phyloP scores from a whole-genome alignment of 1,140 invertebrate species.

The Aradophagus sp. region DNA sequence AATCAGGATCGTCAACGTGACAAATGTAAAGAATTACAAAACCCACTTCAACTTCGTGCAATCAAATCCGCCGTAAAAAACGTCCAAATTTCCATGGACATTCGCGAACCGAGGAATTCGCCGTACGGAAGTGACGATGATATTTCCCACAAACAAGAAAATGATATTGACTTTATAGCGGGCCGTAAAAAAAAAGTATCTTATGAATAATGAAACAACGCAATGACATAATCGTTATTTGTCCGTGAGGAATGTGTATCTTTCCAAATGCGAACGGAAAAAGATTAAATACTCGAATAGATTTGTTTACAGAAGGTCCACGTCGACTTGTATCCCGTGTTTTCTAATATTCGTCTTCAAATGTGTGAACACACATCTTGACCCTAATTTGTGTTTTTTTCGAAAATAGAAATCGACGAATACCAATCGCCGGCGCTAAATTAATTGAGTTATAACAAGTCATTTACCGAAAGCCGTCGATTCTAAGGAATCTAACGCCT shows the following conservation, averaged over 20 bases:
- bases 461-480: slow-evolving; percentile 9
- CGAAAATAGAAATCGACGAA: slow-evolving; percentile 44
- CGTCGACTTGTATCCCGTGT: slow-evolving; percentile 5
- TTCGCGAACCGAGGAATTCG: too few species aligned
- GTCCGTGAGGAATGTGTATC: slow-evolving; percentile 10
- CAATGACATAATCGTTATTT: slow-evolving; percentile 16
- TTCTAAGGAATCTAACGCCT: slow-evolving; percentile 14
- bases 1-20: too few species aligned
- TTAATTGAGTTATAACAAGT: slow-evolving; percentile 50
- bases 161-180: too few species aligned
- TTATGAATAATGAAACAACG: slow-evolving; percentile 8
- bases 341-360: slow-evolving; percentile 34
- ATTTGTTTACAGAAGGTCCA: slow-evolving; percentile 28
- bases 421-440: slow-evolving; percentile 28
- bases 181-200: background rate
- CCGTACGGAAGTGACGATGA: background rate
- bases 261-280: slow-evolving; percentile 11
- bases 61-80: too few species aligned
- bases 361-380: slow-evolving; percentile 45
- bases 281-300: slow-evolving; percentile 30
- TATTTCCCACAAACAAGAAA: background rate
- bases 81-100: too few species aligned
- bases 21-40: too few species aligned
- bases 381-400: slow-evolving; percentile 50
- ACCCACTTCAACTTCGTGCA: too few species aligned